Evolutionary conservation across 1,140 invertebrate species (phyloP).

Genomic region (Fopius arisanus): DNA sequence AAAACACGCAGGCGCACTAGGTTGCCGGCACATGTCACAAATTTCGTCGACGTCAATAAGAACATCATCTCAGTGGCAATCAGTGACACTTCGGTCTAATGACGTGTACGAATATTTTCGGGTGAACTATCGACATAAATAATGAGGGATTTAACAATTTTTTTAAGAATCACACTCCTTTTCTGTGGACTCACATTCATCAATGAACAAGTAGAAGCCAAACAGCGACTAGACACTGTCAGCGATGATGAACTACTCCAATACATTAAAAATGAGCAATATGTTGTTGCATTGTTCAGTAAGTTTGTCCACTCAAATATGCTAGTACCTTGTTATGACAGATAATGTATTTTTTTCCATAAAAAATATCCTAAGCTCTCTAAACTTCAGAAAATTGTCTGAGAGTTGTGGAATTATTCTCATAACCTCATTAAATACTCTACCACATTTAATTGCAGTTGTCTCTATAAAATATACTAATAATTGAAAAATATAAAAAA

Average conservation of each 20-base stretch:
- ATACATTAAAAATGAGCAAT: conserved; percentile 75
- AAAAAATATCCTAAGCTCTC: no score
- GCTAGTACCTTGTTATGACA: no score
- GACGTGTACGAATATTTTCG: background rate
- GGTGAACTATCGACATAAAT: background rate
- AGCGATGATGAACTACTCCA: conserved; percentile 76
- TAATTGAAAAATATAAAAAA: no score
- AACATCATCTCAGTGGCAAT: background rate
- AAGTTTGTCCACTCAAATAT: conserved; percentile 59
- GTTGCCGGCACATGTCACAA: background rate
- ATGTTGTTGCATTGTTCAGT: conserved; percentile 78
- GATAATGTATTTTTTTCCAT: no score
- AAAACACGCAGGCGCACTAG: background rate
- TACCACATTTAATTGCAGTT: no score
- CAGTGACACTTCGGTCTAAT: background rate
- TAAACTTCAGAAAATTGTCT: background rate
- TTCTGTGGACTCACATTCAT: background rate
- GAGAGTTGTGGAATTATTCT: background rate
- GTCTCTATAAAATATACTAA: no score
- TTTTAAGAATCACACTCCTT: no score
- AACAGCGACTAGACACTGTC: conserved; percentile 66
- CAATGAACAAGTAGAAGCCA: conserved; percentile 4
- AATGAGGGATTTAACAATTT: background rate
- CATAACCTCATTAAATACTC: background rate
- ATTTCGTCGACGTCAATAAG: background rate